Evolutionary conservation across 2,113 vertebrate genomes (phyloP), one percentile per base, ranked within the genome.

Genomic region (Vidua macroura): DNA sequence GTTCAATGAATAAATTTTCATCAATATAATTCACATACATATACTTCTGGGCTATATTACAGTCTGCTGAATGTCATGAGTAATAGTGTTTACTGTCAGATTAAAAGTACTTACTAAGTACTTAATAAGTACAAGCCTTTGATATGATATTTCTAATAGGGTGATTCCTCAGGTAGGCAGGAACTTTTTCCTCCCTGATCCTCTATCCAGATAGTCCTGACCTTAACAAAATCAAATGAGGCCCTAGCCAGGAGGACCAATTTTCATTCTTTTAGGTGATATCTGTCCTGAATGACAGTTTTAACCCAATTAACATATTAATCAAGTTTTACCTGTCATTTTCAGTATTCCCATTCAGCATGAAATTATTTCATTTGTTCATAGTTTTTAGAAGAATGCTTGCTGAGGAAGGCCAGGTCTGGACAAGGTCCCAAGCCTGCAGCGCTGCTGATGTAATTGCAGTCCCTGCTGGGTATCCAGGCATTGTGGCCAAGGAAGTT

Each of bases 401-500:
- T 83, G 8, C 18, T 80, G 72, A 30, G 23, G 43, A 53, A 68
- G 7, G 19, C 25, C 48, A 28, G 35, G 15, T 35, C 30, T 44
- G 58, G 31, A 64, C 28, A 51, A 69, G 10, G 12, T 44, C 17
- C 9, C 37, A 68, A 3, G 27, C 15, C n/a, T 41, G 37, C 15
- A 77, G 21, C 18, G 77, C 51, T 88, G 64, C 24, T 53, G 4
- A 77, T 82, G 24, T 12, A 10, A 27, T 28, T 68, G 11, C 23
- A n/a, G 12, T 51, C 31, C 4, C 37, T 62, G 17, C 30, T 41
- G 37, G 27, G 4, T 52, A 48, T n/a, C 15, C 41, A 28, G 43
- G 22, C 7, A 53, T 19, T 15, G 37, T 1, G 2, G 9, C 4
- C 0, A 1, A n/a, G 6, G 37, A 79, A 90, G 33, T 23, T 46